phyloP scores from a whole-genome alignment of 2,888 invertebrate genomes.

The Metalampra italica region DNA sequence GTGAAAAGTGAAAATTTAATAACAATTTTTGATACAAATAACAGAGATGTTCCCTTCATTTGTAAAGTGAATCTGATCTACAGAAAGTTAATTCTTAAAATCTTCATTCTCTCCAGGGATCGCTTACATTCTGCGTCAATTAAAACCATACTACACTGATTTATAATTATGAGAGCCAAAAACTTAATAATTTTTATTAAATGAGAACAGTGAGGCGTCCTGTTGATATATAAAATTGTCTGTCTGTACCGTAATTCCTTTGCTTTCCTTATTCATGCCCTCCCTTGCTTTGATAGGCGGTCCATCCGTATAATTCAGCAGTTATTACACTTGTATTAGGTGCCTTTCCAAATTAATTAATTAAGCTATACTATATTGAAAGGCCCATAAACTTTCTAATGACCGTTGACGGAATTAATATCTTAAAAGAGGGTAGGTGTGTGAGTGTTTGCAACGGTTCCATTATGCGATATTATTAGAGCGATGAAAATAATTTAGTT shows the following conservation, averaged over 20 bases:
- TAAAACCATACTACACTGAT: too few species aligned
- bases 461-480: slow-evolving; percentile 37
- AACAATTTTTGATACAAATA: too few species aligned
- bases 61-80: too few species aligned
- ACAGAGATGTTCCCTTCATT: too few species aligned
- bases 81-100: too few species aligned
- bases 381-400: slow-evolving; percentile 42
- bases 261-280: not conserved
- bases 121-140: too few species aligned
- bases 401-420: slow-evolving; percentile 45
- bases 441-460: slow-evolving; percentile 30
- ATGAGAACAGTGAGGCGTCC: too few species aligned
- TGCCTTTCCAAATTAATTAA: slow-evolving; percentile 37
- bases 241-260: not conserved
- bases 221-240: too few species aligned
- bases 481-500: slow-evolving; percentile 34
- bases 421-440: slow-evolving; percentile 24
- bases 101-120: too few species aligned
- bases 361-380: slow-evolving; percentile 39
- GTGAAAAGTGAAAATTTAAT: too few species aligned
- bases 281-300: not conserved
- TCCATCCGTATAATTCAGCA: not conserved
- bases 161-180: too few species aligned
- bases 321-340: slow-evolving; percentile 23
- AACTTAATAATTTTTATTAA: too few species aligned